Conservation (phyloP, 2,113 vertebrate species). For the Oncorhynchus masou region DNA sequence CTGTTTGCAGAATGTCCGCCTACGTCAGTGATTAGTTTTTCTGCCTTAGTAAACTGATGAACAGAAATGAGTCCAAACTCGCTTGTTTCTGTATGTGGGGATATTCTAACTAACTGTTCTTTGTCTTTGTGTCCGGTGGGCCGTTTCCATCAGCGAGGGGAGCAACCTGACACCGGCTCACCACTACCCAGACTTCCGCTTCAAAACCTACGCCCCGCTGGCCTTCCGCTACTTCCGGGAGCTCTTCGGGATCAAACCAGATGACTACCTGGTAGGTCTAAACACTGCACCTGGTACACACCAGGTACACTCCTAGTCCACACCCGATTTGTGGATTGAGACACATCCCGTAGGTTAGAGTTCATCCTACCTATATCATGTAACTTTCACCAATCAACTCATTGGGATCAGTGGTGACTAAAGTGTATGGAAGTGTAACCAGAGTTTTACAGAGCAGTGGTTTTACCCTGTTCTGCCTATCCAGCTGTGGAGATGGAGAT, state of each 20-base stretch:
- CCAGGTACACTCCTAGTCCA: no score
- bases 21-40: no score
- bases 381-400: background rate
- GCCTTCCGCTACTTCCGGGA: slow-evolving; percentile 98
- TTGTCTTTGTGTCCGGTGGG: slow-evolving; percentile 27
- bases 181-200: slow-evolving; percentile 97
- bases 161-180: slow-evolving; percentile 97
- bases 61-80: background rate
- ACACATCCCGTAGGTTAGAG: background rate
- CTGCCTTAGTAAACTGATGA: no score
- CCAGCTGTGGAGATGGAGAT: background rate
- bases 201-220: slow-evolving; percentile 96
- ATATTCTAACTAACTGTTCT: background rate
- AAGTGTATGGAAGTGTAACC: background rate
- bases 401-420: background rate
- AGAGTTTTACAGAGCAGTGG: background rate
- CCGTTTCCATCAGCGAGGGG: slow-evolving; percentile 80
- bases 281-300: background rate
- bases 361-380: background rate
- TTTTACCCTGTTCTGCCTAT: background rate
- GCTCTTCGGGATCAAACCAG: slow-evolving; percentile 97
- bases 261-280: slow-evolving; percentile 93
- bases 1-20: no score
- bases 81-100: background rate
- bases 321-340: background rate